Percentiles rank a stretch among this genome's conserved stretches.
Conservation (phyloP, 2,888 invertebrate species). For the Syrista parreyssii region DNA sequence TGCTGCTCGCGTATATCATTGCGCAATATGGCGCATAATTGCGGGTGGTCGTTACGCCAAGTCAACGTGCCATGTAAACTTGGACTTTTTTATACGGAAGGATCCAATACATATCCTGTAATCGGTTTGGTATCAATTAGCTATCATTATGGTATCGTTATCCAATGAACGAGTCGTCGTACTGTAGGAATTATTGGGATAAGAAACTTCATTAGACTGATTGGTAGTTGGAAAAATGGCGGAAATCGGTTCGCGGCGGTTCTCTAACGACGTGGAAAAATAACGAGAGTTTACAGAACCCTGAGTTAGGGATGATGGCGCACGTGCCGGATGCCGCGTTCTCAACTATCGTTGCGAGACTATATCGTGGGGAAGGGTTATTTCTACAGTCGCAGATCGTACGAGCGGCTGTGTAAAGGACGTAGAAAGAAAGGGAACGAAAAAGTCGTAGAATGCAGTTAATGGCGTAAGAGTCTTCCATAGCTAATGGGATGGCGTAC, state of each 20-base stretch:
- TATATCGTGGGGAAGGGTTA: not conserved
- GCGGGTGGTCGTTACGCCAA: conserved; percentile 52
- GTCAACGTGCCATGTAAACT: conserved; percentile 56
- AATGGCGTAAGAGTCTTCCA: not conserved
- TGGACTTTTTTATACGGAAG: conserved; percentile 42
- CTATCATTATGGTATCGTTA: not conserved
- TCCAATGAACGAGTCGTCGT: not conserved
- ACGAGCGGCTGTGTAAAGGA: not conserved
- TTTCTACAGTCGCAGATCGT: not conserved
- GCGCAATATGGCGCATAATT: conserved; percentile 40
- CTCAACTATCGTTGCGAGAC: not conserved
- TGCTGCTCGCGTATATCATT: not conserved
- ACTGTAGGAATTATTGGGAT: not conserved
- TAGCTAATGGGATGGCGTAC: not conserved
- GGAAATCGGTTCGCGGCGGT: not conserved
- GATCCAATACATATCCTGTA: not conserved
- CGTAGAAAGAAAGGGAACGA: not conserved
- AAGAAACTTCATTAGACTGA: not conserved
- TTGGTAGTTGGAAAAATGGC: not conserved
- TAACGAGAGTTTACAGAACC: not conserved
- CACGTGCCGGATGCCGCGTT: not conserved
- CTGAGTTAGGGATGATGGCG: not conserved
- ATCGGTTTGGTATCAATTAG: not conserved
- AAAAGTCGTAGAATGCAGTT: not conserved
- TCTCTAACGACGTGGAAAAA: not conserved